phyloP scores from a whole-genome alignment of 2,113 vertebrate species.

The Anser brachyrhynchus region DNA sequence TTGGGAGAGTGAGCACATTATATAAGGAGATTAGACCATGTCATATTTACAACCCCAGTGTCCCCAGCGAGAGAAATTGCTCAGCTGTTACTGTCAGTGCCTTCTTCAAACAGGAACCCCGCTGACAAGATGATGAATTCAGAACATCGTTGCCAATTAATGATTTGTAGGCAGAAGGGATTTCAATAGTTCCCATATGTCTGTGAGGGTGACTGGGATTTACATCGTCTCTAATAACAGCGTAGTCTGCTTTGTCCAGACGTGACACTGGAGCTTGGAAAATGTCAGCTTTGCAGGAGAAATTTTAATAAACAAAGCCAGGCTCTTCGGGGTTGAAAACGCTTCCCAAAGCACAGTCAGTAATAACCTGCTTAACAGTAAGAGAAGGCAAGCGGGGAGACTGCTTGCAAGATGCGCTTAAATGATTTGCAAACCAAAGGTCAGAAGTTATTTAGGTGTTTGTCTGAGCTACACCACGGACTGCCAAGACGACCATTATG shows the following conservation, averaged over 20 bases:
- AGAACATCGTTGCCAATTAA: constrained; percentile 53
- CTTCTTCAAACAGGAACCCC: constrained; percentile 49
- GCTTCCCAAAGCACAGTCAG: background rate
- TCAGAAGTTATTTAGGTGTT: background rate
- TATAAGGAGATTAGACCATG: constrained; percentile 42
- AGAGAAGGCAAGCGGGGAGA: background rate
- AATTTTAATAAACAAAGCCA: constrained; percentile 42
- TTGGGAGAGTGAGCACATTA: background rate
- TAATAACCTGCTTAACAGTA: background rate
- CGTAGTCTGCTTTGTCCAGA: constrained; percentile 21
- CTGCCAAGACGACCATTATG: background rate
- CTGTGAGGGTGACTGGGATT: constrained; percentile 46
- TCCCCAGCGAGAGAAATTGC: constrained; percentile 1
- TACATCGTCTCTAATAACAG: constrained; percentile 37
- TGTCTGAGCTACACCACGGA: background rate
- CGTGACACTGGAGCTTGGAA: background rate
- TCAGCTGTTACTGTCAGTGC: constrained; percentile 46
- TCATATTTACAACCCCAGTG: constrained; percentile 12
- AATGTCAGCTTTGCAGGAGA: constrained; percentile 30
- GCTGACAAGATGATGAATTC: constrained; percentile 69
- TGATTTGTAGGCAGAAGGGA: constrained; percentile 63
- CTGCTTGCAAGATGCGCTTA: background rate
- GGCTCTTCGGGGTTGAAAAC: background rate
- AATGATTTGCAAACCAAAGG: constrained; percentile 26
- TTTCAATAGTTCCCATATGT: constrained; percentile 57